Evolutionary conservation across 2,797 vertebrate species (phyloP).

Genomic region (Fratercula arctica): DNA sequence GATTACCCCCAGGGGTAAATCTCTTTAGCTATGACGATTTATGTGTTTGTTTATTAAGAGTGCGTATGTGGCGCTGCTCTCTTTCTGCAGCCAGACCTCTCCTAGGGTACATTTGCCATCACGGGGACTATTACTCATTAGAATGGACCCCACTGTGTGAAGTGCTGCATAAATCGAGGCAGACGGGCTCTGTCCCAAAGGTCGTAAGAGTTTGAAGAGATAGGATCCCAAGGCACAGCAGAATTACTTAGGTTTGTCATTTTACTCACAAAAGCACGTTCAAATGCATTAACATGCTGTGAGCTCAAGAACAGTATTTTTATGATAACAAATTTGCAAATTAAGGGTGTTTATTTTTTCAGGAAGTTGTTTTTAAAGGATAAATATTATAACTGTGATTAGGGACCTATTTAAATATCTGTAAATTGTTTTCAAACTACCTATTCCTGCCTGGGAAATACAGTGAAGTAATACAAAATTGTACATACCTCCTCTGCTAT

Average conservation of each 20-base stretch:
- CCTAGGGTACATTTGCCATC: not conserved
- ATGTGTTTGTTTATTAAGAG: not conserved
- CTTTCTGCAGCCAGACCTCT: not conserved
- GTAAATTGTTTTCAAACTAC: constrained; percentile 5
- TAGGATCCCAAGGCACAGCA: not conserved
- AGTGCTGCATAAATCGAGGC: not conserved
- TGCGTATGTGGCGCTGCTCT: not conserved
- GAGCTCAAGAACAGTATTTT: not conserved
- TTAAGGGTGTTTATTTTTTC: not conserved
- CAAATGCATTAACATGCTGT: not conserved
- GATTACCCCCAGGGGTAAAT: not conserved
- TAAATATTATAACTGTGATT: not conserved
- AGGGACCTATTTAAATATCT: not conserved
- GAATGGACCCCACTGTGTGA: not conserved
- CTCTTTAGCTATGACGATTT: not conserved
- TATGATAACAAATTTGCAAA: not conserved
- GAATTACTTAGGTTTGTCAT: constrained; percentile 4
- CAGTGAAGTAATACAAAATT: not conserved
- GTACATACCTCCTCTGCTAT: not conserved
- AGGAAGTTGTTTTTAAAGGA: not conserved
- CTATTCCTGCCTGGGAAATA: not conserved
- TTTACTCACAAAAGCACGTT: not conserved
- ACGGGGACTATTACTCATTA: not conserved
- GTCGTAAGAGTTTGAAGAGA: not conserved
- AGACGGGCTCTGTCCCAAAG: not conserved